Percentiles rank a stretch among this genome's conserved stretches.
These are phyloP conservation scores for Aspidoscelis tigris DNA, from an alignment of 2,113 vertebrate genomes.

Conservation along the genomic window DNA sequence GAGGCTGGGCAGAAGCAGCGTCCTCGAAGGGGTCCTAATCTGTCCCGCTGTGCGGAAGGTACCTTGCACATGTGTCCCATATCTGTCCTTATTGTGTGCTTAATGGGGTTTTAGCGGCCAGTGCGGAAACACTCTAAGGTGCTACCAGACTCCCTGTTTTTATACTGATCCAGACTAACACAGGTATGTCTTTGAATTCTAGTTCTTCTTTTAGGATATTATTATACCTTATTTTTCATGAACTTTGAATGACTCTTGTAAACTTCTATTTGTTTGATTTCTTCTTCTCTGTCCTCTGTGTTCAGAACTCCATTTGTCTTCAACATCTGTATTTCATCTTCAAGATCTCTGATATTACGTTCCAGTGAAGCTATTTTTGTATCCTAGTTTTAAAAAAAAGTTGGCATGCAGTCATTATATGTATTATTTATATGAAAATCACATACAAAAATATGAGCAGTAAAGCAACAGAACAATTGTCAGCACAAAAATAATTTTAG, in stretches of 20 bases:
- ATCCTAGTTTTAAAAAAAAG: slow-evolving; percentile 80
- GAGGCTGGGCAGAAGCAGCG: no score
- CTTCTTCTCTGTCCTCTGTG: slow-evolving; percentile 95
- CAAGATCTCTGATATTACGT: slow-evolving; percentile 96
- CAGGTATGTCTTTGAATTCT: no score
- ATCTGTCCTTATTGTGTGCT: no score
- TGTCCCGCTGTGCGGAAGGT: no score
- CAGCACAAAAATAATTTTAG: slow-evolving; percentile 32
- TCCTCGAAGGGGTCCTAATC: no score
- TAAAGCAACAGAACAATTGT: slow-evolving; percentile 9
- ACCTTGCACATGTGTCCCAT: no score
- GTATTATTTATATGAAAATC: background rate
- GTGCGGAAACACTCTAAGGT: no score
- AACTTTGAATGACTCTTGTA: slow-evolving; percentile 99
- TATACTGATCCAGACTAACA: no score
- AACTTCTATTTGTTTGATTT: slow-evolving; percentile 99
- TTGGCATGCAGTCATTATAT: slow-evolving; percentile 12
- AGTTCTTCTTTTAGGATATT: slow-evolving; percentile 43
- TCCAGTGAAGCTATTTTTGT: slow-evolving; percentile 98
- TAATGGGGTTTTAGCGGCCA: no score
- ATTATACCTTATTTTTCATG: slow-evolving; percentile 97
- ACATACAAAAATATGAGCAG: slow-evolving; percentile 14
- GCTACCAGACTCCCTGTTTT: no score
- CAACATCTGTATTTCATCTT: slow-evolving; percentile 99
- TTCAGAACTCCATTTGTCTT: slow-evolving; percentile 96